A percentile compares a stretch with the other conserved stretches of the same genome.
phyloP scores from a whole-genome alignment of 2,888 invertebrate species.

The Thelaira solivaga region DNA sequence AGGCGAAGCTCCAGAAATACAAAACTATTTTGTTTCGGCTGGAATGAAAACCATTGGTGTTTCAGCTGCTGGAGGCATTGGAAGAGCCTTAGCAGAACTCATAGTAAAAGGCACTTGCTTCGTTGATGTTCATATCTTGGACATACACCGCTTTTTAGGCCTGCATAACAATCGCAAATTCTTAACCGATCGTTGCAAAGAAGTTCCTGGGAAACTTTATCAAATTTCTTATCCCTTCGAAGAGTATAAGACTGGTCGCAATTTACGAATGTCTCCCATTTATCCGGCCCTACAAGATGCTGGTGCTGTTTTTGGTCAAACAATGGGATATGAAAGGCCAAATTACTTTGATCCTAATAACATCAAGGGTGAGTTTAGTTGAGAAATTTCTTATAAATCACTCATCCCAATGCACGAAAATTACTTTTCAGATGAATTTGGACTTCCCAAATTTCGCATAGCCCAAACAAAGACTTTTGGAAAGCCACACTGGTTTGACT shows the following conservation, averaged over 20 bases:
- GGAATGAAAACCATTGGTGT: constrained; percentile 98
- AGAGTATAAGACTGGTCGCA: constrained; percentile 90
- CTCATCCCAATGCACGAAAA: neutral
- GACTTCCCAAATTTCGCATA: constrained; percentile 79
- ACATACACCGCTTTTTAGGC: constrained; percentile 92
- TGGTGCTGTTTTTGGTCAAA: constrained; percentile 96
- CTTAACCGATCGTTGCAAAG: constrained; percentile 91
- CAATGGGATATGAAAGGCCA: constrained; percentile 98
- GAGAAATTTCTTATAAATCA: neutral
- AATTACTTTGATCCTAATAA: constrained; percentile 87
- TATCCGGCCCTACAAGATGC: constrained; percentile 93
- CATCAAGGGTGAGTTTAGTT: constrained; percentile 73
- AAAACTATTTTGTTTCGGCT: constrained; percentile 93
- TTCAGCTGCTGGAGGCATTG: constrained; percentile 96
- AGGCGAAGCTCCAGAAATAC: constrained; percentile 94
- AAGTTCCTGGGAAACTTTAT: constrained; percentile 93
- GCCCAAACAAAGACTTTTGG: constrained; percentile 90
- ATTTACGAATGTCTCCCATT: constrained; percentile 95
- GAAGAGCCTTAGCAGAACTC: constrained; percentile 90
- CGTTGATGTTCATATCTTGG: constrained; percentile 91
- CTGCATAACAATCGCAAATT: constrained; percentile 97
- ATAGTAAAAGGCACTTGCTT: constrained; percentile 89
- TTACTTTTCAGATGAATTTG: constrained; percentile 71
- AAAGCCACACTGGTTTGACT: constrained; percentile 95
- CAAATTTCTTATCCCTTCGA: constrained; percentile 88